These are phyloP conservation scores for Anguilla obscura DNA, from an alignment of 2,797 vertebrate species.

Conservation along the genomic window DNA sequence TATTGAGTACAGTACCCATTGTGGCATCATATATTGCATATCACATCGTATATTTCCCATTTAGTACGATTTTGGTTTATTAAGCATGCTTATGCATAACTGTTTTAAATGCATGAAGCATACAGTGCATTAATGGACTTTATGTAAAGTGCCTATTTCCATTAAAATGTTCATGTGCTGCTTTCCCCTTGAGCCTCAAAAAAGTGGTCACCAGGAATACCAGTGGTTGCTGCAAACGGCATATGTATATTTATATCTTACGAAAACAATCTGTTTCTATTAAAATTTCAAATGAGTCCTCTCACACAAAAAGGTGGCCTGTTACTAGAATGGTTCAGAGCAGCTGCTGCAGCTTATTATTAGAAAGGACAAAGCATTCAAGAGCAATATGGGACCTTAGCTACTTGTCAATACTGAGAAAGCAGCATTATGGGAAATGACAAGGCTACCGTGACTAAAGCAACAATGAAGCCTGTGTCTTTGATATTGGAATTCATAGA, in stretches of 20 bases:
- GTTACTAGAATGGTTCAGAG: constrained; percentile 45
- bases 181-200: constrained; percentile 38
- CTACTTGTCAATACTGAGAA: constrained; percentile 31
- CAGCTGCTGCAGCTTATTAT: constrained; percentile 44
- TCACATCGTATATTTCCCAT: neutral
- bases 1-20: neutral
- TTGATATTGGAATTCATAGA: constrained; percentile 3
- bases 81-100: constrained; percentile 29
- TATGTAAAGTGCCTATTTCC: constrained; percentile 52
- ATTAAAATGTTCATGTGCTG: constrained; percentile 54
- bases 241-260: constrained; percentile 55
- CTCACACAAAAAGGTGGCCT: constrained; percentile 55
- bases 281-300: constrained; percentile 64
- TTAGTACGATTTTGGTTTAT: neutral
- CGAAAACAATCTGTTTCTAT: constrained; percentile 53
- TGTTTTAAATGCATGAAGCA: constrained; percentile 45
- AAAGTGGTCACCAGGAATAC: constrained; percentile 37
- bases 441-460: constrained; percentile 17
- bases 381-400: neutral
- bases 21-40: neutral
- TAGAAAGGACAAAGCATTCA: constrained; percentile 23
- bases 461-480: neutral
- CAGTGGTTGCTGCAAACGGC: constrained; percentile 33
- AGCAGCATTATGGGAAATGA: constrained; percentile 11
- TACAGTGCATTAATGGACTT: constrained; percentile 56